phyloP scores from a whole-genome alignment of 2,797 vertebrate species.

The Hippopotamyrus pictus region DNA sequence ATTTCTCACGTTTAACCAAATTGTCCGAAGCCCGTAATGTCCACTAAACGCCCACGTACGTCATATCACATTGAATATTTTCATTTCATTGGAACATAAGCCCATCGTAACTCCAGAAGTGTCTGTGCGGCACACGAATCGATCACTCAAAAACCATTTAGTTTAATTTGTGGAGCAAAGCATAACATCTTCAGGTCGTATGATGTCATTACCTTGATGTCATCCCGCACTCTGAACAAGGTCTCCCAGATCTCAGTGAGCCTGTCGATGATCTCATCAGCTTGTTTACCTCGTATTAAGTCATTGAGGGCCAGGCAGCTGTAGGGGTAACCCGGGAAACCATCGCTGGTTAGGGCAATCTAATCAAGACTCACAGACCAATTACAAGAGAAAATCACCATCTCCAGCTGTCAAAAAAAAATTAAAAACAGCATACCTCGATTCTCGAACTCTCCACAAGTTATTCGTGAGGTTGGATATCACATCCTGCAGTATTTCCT shows the following conservation, averaged over 20 bases:
- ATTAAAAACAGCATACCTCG: slow-evolving; percentile 62
- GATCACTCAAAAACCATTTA: neutral
- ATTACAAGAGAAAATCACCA: neutral
- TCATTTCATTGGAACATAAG: neutral
- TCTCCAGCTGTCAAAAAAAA: too few relatives aligned
- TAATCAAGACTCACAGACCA: neutral
- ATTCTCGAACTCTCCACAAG: slow-evolving; percentile 93
- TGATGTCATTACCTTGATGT: slow-evolving; percentile 79
- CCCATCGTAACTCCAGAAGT: neutral
- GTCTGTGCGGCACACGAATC: neutral
- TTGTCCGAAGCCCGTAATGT: neutral
- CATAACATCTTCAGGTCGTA: neutral
- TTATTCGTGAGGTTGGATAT: slow-evolving; percentile 87
- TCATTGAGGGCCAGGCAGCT: slow-evolving; percentile 94
- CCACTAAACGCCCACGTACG: neutral
- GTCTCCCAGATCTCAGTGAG: slow-evolving; percentile 95
- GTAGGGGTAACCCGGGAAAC: slow-evolving; percentile 18
- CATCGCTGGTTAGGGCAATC: neutral
- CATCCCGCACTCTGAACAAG: slow-evolving; percentile 93
- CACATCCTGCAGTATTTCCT: slow-evolving; percentile 91
- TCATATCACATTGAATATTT: neutral
- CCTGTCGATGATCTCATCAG: slow-evolving; percentile 84
- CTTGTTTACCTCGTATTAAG: slow-evolving; percentile 81
- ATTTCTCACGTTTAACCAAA: neutral
- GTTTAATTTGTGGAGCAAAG: neutral